Conservation (phyloP, 2,797 vertebrate species). For the Eospalax fontanierii region DNA sequence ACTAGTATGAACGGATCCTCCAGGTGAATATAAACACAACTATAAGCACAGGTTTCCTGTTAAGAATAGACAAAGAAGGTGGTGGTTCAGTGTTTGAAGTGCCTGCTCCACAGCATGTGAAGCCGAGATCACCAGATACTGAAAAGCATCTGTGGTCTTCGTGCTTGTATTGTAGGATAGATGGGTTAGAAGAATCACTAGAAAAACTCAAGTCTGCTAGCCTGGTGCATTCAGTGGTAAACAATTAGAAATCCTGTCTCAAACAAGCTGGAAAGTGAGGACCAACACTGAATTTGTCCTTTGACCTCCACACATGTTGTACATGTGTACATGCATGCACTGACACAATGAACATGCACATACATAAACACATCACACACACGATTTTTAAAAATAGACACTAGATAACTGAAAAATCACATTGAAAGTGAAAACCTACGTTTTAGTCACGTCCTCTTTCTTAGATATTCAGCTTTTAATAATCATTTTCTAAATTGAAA, state of each 20-base stretch:
- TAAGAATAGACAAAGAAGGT: background rate
- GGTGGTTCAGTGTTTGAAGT: too few species aligned
- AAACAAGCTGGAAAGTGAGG: background rate
- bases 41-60: background rate
- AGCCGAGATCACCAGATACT: background rate
- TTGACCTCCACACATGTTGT: background rate
- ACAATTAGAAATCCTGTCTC: background rate
- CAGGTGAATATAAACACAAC: background rate
- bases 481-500: conserved; percentile 16
- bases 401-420: background rate
- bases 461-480: background rate
- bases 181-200: too few species aligned
- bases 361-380: background rate
- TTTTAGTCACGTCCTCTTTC: background rate
- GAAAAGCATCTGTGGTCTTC: too few species aligned
- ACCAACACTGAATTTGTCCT: background rate
- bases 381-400: background rate
- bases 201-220: background rate
- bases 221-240: background rate
- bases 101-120: too few species aligned
- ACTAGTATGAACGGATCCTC: background rate
- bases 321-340: background rate
- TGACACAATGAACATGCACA: too few species aligned
- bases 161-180: background rate
- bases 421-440: background rate